Base-by-base conservation (phyloP, 2,797 vertebrate species). In the Pterois miles region DNA sequence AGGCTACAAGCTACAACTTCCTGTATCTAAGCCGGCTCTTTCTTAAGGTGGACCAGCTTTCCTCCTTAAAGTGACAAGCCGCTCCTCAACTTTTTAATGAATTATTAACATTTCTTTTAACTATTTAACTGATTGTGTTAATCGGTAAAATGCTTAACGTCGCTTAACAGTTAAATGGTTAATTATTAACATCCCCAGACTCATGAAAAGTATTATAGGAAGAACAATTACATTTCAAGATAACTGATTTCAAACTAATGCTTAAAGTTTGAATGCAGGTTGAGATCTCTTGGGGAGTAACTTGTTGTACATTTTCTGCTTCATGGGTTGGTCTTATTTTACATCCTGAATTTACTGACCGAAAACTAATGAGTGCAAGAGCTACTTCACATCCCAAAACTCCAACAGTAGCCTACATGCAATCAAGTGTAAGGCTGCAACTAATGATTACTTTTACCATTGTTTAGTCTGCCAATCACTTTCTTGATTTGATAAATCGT, bases 201-300 rank as follows among this genome's bases (percentile, higher is more conserved):
- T n/a, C n/a, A 16, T 66, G 53, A 31, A 63, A 48, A 67, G 10
- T 60, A 20, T 34, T 36, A 13, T 33, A 38, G 29, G 53, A 27
- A 70, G 70, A 66, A 60, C n/a, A 70, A 56, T 74, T 50, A 5
- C 2, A 54, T 63, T 71, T 80, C 38, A 11, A n/a, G 14, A 78
- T 58, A 80, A 75, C 36, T 76, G 31, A 63, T 70, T 59, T 70
- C 22, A 53, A 62, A 79, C 20, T 57, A 33, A 69, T 46, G 62
- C 48, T 40, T 53, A 79, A 80, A 75, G 65, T 82, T 75, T 27
- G 25, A 8, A 18, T 29, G 71, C 36, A 53, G 54, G 71, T 71
- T 68, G 36, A 53, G 12, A 36, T n/a, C 57, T 60, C 34, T 5
- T 16, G 48, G 36, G 70, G 60, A 78, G 65, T 69, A 71, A 40